Evolutionary conservation across 2,888 invertebrate species (phyloP).

Genomic region (Amiota communis): DNA sequence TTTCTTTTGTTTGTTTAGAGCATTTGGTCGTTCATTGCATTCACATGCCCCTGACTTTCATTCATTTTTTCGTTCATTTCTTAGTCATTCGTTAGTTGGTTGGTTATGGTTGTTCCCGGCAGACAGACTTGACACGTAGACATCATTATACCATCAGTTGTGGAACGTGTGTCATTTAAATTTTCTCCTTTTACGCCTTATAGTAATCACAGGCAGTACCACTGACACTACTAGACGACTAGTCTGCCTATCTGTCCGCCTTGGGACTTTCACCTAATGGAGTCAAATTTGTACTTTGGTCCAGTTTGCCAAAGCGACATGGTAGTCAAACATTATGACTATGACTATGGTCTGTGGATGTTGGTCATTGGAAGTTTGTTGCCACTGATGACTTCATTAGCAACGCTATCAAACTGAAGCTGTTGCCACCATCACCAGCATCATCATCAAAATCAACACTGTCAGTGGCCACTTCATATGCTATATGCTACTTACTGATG

Average conservation of each 20-base stretch:
- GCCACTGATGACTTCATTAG: slow-evolving; percentile 62
- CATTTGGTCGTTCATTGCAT: slow-evolving; percentile 8
- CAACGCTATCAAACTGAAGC: slow-evolving; percentile 57
- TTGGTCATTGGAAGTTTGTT: slow-evolving; percentile 50
- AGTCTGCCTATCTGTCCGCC: neutral
- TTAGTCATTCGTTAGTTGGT: slow-evolving; percentile 18
- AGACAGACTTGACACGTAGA: slow-evolving; percentile 52
- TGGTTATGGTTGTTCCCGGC: neutral
- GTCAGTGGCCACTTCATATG: slow-evolving; percentile 27
- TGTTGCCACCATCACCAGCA: slow-evolving; percentile 36
- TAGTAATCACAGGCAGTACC: neutral
- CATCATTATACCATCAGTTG: slow-evolving; percentile 64
- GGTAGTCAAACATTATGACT: slow-evolving; percentile 24
- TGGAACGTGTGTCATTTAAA: slow-evolving; percentile 29
- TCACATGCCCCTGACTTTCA: slow-evolving; percentile 1
- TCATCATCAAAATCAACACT: slow-evolving; percentile 45
- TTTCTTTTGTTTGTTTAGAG: slow-evolving; percentile 24
- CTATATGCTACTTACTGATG: neutral
- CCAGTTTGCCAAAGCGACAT: slow-evolving; percentile 40
- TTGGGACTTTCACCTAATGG: slow-evolving; percentile 40
- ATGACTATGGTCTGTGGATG: neutral
- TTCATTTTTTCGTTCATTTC: neutral
- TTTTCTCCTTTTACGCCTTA: neutral
- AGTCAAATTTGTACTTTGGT: slow-evolving; percentile 44
- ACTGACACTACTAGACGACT: neutral